Base-by-base conservation (phyloP, 2,797 vertebrate species). In the Lepus townsendii region DNA sequence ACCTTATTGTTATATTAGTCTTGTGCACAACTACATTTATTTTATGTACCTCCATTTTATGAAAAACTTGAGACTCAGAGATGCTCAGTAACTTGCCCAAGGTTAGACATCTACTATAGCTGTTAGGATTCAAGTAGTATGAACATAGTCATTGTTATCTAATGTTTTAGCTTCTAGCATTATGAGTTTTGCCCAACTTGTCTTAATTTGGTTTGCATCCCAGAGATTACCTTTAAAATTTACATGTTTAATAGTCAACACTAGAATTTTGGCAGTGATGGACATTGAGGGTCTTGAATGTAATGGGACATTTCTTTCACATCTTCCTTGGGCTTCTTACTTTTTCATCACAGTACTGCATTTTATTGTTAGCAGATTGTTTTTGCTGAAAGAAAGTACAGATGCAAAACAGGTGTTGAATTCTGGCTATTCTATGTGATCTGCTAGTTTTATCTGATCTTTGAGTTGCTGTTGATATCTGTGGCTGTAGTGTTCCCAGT, bases 1-100 rank as follows among this genome's bases (percentile, higher is more conserved):
- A 87, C 7, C 19, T 91, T n/a, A 72, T 32, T 83, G n/a, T 93
- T 50, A 63, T 91, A 78, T 91, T 75, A 85, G 79, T 88, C 6
- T 12, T 30, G 14, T 84, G 17, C 16, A 84, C 19, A 69, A 24
- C 30, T 65, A 13, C 9, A 91, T 10, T 78, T 57, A 75, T 4
- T 75, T 13, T 47, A 62, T 60, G 6, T 82, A 78, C 38, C 30
- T 93, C 22, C 50, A 3, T 20, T 78, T 20, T 78, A 66, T 42
- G 47, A 57, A 73, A 57, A 72, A 24, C 32, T 7, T 42, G 57
- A 93, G 54, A 11, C n/a, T 76, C 42, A 30, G 30, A 8, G 4
- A 27, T 68, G 16, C 13, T 93, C 50, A 42, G 11, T 78, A 68
- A 57, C 32, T 89, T 73, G 47, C 1, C 9, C 20, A 57, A 77